Evolutionary conservation across 2,113 vertebrate genomes (phyloP).

Genomic region (Chlorocebus sabaeus): DNA sequence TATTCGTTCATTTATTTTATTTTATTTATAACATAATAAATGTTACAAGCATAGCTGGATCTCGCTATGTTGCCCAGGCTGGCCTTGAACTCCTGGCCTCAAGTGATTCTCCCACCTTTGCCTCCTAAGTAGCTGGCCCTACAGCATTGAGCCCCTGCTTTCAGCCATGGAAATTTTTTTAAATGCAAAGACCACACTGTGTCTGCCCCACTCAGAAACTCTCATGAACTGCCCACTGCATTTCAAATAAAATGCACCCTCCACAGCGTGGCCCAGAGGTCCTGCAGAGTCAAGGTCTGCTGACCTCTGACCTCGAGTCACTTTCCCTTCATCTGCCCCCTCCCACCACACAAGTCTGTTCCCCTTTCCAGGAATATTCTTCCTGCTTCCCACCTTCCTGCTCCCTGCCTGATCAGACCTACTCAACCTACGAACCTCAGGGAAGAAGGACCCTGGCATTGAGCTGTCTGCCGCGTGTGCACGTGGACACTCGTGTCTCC

Average conservation of each 20-base stretch:
- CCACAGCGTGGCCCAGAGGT: neutral
- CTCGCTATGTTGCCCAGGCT: too few species aligned
- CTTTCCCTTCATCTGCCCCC: neutral
- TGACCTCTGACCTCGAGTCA: accelerated
- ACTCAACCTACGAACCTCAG: neutral
- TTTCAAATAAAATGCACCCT: neutral
- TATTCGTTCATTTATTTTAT: too few species aligned
- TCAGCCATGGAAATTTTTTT: neutral
- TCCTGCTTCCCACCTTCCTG: neutral
- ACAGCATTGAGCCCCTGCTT: too few species aligned
- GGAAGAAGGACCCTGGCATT: neutral
- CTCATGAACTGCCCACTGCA: accelerated
- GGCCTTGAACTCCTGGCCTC: too few species aligned
- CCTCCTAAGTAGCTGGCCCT: too few species aligned
- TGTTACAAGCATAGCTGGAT: too few species aligned
- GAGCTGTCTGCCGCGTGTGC: accelerated
- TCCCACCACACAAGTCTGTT: too few species aligned
- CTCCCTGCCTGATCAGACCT: neutral
- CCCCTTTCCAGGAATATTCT: neutral
- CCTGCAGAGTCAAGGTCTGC: neutral
- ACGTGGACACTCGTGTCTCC: neutral
- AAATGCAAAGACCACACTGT: neutral
- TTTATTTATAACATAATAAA: too few species aligned
- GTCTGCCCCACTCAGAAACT: neutral
- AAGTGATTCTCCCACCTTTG: too few species aligned